Evolutionary conservation across 2,888 invertebrate genomes (phyloP), one percentile per base, ranked within the genome.

Genomic region (Parthenolecanium corni): DNA sequence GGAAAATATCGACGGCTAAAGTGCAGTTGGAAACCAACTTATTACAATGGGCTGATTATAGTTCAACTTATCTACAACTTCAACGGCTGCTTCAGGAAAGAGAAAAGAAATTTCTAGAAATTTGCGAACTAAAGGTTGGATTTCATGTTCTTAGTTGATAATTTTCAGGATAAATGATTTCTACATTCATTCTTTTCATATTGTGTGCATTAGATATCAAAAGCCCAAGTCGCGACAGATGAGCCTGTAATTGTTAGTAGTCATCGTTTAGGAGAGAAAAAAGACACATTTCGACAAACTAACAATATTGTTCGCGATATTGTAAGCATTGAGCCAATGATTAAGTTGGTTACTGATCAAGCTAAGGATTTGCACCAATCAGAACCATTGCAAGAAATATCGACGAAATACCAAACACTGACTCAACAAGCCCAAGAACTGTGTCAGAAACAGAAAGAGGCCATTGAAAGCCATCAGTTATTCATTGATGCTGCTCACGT

Each of bases 281-380:
- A 90, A 75, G 91, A 91, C 5, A 89, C 86, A 70, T 79, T 93
- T 51, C 80, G 92, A 68, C 89, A 90, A 76, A 92, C 92, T 64
- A 90, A 91, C 76, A 91, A 89, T 74, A 89, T 94, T 71, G 91
- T 94, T 47, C 93, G 94, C 76, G 95, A 96, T 75, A 94, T 95
- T 72, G 90, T 92, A 68, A 90, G 93, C 58, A 92, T 94, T 75
- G 93, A 95, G 74, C 94, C 94, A 56, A 93, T 95, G 89, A 92
- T 95, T 70, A 92, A 93, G 74, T 93, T 93, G 47, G 91, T 94
- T 44, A 85, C 90, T 62, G 88, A 86, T 58, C 95, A 94, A 77
- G 94, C 93, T 66, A 90, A 89, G 69, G 91, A 91, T 75, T 78
- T 94, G 69, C 87, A 88, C 75, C 89, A 91, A 76, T 89, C 88